Conservation (phyloP, 2,113 vertebrate genomes). For the Cyprinodon variegatus region DNA sequence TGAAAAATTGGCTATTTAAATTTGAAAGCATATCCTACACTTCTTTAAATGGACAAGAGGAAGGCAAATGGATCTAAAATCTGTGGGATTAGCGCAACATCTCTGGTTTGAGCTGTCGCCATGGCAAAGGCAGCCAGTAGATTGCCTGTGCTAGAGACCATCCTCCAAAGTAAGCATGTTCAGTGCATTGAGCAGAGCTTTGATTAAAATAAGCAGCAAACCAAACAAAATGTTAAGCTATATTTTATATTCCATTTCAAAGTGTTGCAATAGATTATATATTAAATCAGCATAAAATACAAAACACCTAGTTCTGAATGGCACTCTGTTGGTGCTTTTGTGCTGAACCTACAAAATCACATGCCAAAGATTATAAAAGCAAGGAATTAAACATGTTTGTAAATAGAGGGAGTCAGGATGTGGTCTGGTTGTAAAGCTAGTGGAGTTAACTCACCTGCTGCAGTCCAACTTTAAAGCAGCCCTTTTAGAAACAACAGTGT, state of each 20-base stretch:
- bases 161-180: conserved; percentile 44
- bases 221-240: conserved; percentile 25
- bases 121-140: conserved; percentile 68
- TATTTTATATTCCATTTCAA: not conserved
- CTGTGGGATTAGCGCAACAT: conserved; percentile 64
- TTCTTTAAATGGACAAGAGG: conserved; percentile 32
- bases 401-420: conserved; percentile 40
- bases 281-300: not conserved
- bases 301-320: not conserved
- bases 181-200: conserved; percentile 38
- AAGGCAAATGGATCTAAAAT: conserved; percentile 62
- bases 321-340: not conserved
- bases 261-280: not conserved
- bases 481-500: conserved; percentile 10
- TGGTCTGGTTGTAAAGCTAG: conserved; percentile 31
- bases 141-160: conserved; percentile 48
- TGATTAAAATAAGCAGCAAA: conserved; percentile 40
- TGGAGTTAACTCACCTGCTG: conserved; percentile 32
- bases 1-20: conserved; percentile 28
- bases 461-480: conserved; percentile 25
- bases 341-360: not conserved
- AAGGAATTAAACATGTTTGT: conserved; percentile 43
- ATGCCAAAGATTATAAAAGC: conserved; percentile 26
- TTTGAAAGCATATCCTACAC: conserved; percentile 37
- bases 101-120: conserved; percentile 72